Evolutionary conservation across 2,888 invertebrate species (phyloP).

Genomic region (Phaedon cochleariae): DNA sequence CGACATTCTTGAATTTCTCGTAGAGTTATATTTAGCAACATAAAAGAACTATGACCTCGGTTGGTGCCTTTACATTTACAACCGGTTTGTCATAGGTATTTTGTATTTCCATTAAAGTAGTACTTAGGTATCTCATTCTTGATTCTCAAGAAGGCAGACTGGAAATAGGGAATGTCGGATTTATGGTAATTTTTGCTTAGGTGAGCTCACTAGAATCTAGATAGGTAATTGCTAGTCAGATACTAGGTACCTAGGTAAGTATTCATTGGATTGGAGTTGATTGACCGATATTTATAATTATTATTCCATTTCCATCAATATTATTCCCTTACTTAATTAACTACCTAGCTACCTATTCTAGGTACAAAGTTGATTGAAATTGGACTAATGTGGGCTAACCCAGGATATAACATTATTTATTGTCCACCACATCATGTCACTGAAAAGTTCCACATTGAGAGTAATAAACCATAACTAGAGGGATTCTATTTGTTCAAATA

Average conservation of each 20-base stretch:
- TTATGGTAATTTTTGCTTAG: background rate
- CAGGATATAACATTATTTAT: too few species aligned
- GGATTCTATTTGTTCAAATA: too few species aligned
- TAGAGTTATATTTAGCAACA: slow-evolving; percentile 52
- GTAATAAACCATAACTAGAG: too few species aligned
- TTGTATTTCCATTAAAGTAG: slow-evolving; percentile 16
- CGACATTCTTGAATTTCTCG: slow-evolving; percentile 23
- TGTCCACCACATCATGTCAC: too few species aligned
- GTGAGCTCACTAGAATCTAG: background rate
- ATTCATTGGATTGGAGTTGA: background rate
- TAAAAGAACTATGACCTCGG: slow-evolving; percentile 55
- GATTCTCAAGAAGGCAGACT: slow-evolving; percentile 6
- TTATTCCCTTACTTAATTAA: too few species aligned
- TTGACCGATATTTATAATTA: slow-evolving; percentile 8
- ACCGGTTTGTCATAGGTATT: slow-evolving; percentile 48
- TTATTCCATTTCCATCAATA: too few species aligned
- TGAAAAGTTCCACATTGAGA: too few species aligned
- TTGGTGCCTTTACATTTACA: slow-evolving; percentile 37
- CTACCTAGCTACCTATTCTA: too few species aligned
- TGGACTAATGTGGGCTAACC: too few species aligned
- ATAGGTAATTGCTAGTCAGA: too few species aligned
- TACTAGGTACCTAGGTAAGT: too few species aligned
- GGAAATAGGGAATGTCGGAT: background rate
- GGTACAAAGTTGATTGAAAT: too few species aligned
- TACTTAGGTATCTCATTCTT: slow-evolving; percentile 5